Evolutionary conservation across 2,888 invertebrate genomes (phyloP), one percentile per base, ranked within the genome.

Genomic region (Criorhina ranunculi): DNA sequence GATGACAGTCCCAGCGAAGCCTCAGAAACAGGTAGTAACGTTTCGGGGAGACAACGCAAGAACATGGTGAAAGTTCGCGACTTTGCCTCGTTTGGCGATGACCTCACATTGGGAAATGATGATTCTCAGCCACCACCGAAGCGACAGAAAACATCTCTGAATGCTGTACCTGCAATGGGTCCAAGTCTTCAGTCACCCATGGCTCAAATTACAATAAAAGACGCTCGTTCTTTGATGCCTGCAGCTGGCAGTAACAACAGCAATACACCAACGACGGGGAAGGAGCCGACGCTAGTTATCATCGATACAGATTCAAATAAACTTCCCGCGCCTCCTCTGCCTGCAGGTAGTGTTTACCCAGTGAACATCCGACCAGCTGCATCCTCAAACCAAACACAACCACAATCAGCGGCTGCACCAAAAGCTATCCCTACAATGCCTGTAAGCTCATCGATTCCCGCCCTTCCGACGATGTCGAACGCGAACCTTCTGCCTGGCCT

Each of bases 401-500:
- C 80, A 66, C 60, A 87, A 81, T 88, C 88, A 33, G 87, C 88
- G 17, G 89, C 91, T 59, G 89, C 89, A 55, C 64, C 72, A 46
- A 90, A 91, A 44, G 91, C 93, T 44, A 15, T 86, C 19, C 81
- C 86, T 5, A 70, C 75, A 9, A 76, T 86, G 81, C 86, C 80
- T 29, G 86, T 87, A 17, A 88, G 86, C 67, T 69, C 88, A 46
- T 87, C 87, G 69, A 82, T 86, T 89, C 91, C 85, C 89, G 90
- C 82, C 51, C 46, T 89, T 40, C 93, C 87, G 89, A 93, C 88
- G 92, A 88, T 88, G 57, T 87, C 89, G 29, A 94, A 89, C 91
- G 93, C 95, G 42, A 94, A 94, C 37, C 94, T 97, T 86, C 91
- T 98, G 88, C 97, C 97, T 0, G 96, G 96, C 6, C 91, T 98